A percentile compares a stretch with the other conserved stretches of the same genome.
Evolutionary conservation across 2,113 vertebrate genomes (phyloP).

Genomic region (Fregetta grallaria): DNA sequence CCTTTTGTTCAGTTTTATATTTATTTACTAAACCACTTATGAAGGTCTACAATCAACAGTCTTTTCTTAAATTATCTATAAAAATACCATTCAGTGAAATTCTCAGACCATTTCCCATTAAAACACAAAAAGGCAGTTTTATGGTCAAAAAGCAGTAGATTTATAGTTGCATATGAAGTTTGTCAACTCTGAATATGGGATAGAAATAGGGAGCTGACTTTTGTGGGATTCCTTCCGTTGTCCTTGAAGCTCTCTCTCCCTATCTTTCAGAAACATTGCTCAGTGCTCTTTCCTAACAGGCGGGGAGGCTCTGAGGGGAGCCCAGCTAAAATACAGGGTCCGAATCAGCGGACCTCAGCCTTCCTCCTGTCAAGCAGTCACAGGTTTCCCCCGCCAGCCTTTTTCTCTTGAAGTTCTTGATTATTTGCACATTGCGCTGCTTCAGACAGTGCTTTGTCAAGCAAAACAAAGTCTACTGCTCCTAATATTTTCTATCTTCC

Average conservation of each 20-base stretch:
- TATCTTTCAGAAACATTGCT: constrained; percentile 35
- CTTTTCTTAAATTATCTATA: neutral
- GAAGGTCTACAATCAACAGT: neutral
- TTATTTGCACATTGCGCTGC: neutral
- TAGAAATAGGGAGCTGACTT: neutral
- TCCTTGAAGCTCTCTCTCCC: neutral
- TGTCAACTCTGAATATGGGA: neutral
- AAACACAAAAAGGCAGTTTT: neutral
- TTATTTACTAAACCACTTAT: constrained; percentile 34
- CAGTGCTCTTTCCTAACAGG: neutral
- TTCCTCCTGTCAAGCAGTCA: neutral
- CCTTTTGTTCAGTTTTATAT: constrained; percentile 15
- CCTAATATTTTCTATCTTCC: neutral
- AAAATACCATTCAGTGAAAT: constrained; percentile 14
- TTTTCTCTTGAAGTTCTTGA: neutral
- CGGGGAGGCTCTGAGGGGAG: neutral
- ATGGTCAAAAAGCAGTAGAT: neutral
- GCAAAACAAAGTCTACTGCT: neutral
- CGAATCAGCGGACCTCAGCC: neutral
- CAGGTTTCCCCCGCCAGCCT: neutral
- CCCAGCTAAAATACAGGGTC: neutral
- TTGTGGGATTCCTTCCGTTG: neutral
- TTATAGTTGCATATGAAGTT: neutral
- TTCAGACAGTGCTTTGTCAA: neutral
- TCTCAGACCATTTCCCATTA: constrained; percentile 2